phyloP scores from a whole-genome alignment of 2,888 invertebrate species.

The Trimorus sp. region DNA sequence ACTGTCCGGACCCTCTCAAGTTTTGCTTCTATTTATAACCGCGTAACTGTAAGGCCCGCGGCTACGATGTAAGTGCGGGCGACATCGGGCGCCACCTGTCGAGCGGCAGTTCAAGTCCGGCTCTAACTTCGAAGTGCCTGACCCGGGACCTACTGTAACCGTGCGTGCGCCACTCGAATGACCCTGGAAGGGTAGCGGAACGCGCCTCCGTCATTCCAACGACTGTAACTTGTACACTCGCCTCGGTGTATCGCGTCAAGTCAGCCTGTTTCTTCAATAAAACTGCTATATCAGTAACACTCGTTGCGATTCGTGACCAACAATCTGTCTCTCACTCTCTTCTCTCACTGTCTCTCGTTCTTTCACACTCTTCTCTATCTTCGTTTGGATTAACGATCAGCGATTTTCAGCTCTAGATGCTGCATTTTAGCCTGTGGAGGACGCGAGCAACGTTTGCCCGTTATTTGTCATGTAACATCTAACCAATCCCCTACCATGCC shows the following conservation, averaged over 20 bases:
- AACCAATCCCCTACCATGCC: conserved; percentile 32
- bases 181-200: no score
- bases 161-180: no score
- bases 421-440: background rate
- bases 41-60: no score
- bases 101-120: no score
- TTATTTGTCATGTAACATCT: conserved; percentile 39
- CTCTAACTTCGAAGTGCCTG: no score
- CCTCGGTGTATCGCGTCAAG: conserved; percentile 14
- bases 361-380: background rate
- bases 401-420: conserved; percentile 33
- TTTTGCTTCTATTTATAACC: no score
- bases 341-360: background rate
- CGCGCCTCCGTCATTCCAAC: conserved; percentile 25
- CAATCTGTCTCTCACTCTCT: conserved; percentile 9
- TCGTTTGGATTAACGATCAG: conserved; percentile 6
- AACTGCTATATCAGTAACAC: conserved; percentile 26
- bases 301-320: conserved; percentile 10
- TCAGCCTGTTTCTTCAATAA: conserved; percentile 37
- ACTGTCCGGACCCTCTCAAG: no score
- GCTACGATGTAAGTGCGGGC: no score
- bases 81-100: no score
- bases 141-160: no score
- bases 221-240: conserved; percentile 9
- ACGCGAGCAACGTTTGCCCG: conserved; percentile 9